Conservation (phyloP, 2,888 invertebrate genomes). For the Ariolimax columbianus region DNA sequence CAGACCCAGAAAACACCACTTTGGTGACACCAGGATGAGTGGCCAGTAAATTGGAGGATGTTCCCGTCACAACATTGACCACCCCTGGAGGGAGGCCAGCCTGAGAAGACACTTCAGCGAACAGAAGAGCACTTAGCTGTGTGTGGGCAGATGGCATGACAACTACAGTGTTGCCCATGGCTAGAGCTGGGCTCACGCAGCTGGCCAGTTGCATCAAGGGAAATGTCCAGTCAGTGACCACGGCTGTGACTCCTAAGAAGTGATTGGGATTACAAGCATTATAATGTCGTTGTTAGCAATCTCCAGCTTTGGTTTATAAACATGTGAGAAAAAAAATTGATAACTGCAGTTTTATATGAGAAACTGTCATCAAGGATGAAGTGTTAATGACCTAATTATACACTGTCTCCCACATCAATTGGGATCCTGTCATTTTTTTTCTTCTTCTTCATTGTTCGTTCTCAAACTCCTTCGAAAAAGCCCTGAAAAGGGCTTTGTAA, state of each 20-base stretch:
- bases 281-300: too few relatives aligned
- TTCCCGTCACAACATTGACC: constrained; percentile 79
- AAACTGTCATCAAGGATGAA: too few relatives aligned
- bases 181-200: constrained; percentile 80
- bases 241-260: constrained; percentile 79
- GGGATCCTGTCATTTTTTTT: too few relatives aligned
- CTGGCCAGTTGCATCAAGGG: constrained; percentile 80
- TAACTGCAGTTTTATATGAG: too few relatives aligned
- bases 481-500: too few relatives aligned
- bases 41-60: constrained; percentile 64
- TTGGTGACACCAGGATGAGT: constrained; percentile 77
- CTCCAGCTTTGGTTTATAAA: too few relatives aligned
- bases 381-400: too few relatives aligned
- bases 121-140: constrained; percentile 78
- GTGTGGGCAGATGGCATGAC: constrained; percentile 80
- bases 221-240: constrained; percentile 79
- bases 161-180: constrained; percentile 80
- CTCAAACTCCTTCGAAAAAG: too few relatives aligned
- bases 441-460: too few relatives aligned
- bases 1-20: constrained; percentile 79
- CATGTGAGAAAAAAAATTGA: too few relatives aligned
- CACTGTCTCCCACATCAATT: too few relatives aligned
- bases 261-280: neutral
- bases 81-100: constrained; percentile 81
- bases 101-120: constrained; percentile 80